A percentile compares a stretch with the other conserved stretches of the same genome.
phyloP scores from a whole-genome alignment of 53 echinoderm and acorn worm genomes.

The Arbacia lixula region DNA sequence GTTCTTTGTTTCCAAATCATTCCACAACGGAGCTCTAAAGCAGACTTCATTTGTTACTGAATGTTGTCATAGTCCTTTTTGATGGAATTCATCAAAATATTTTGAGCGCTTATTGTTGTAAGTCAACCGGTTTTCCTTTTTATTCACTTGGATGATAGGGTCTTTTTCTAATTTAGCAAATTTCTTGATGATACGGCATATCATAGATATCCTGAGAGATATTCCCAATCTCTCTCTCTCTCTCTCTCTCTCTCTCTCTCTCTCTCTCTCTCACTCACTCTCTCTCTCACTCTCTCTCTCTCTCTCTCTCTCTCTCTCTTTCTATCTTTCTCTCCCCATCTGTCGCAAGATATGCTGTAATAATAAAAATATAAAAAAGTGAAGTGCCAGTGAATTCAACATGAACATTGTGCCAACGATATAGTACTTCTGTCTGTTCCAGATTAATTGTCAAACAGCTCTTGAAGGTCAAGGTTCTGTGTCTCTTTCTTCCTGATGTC shows the following conservation, averaged over 20 bases:
- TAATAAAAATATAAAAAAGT: too few relatives aligned
- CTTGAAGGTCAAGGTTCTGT: too few relatives aligned
- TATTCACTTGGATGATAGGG: not conserved
- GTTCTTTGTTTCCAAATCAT: constrained; percentile 33
- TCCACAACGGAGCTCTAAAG: constrained; percentile 24
- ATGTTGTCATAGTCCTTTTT: constrained; percentile 10
- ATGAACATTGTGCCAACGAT: too few relatives aligned
- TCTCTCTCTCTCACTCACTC: not conserved
- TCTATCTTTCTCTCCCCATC: not conserved
- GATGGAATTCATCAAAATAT: too few relatives aligned
- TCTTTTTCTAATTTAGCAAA: not conserved
- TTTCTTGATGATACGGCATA: not conserved
- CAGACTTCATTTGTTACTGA: not conserved
- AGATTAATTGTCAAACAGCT: too few relatives aligned
- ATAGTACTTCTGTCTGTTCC: too few relatives aligned
- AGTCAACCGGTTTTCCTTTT: not conserved
- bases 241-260: not conserved
- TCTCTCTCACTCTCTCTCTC: not conserved
- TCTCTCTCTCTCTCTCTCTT: constrained; percentile 3
- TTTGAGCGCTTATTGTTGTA: too few relatives aligned
- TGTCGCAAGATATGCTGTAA: too few relatives aligned
- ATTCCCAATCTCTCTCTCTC: not conserved
- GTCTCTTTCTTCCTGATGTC: too few relatives aligned
- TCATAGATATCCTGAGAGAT: too few relatives aligned
- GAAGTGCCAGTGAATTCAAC: too few relatives aligned